Conservation (phyloP, 1,140 invertebrate species). For the Drosophila busckii region DNA sequence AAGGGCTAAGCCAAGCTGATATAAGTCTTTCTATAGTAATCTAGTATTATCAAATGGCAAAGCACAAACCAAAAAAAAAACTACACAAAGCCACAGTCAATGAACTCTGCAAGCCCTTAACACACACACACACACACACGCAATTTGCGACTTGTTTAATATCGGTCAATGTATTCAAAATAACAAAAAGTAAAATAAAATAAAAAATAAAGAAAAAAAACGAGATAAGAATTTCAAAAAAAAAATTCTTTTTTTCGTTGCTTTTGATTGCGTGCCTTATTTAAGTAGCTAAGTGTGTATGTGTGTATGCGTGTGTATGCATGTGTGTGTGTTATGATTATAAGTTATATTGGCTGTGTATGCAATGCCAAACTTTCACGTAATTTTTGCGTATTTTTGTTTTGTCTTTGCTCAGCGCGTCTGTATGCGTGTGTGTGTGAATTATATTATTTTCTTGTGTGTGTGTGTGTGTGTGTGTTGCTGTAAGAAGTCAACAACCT, state of each 20-base stretch:
- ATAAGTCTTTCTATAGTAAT: too few relatives aligned
- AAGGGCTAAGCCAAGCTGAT: too few relatives aligned
- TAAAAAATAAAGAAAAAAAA: conserved; percentile 34
- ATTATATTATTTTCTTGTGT: conserved; percentile 72
- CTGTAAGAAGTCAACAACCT: conserved; percentile 74
- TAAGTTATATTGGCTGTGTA: conserved; percentile 27
- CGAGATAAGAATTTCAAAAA: conserved; percentile 76
- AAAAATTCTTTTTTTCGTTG: too few relatives aligned
- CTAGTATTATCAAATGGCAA: conserved; percentile 3
- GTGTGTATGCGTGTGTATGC: conserved; percentile 2
- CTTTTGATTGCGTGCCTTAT: conserved; percentile 62
- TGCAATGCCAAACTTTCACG: conserved; percentile 77
- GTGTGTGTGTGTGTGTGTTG: too few relatives aligned
- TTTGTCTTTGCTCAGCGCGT: conserved; percentile 25
- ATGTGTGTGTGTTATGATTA: conserved; percentile 4
- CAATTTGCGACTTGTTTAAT: conserved; percentile 68
- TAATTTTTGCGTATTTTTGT: conserved; percentile 56
- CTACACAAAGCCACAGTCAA: conserved; percentile 43
- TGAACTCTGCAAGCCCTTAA: conserved; percentile 60
- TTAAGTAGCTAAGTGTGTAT: neutral
- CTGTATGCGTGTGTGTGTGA: conserved; percentile 40
- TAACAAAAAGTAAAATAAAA: conserved; percentile 26
- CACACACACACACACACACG: conserved; percentile 7
- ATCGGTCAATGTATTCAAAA: conserved; percentile 74
- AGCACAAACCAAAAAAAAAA: conserved; percentile 32